Evolutionary conservation across 2,113 vertebrate species (phyloP).

Genomic region (Meles meles): DNA sequence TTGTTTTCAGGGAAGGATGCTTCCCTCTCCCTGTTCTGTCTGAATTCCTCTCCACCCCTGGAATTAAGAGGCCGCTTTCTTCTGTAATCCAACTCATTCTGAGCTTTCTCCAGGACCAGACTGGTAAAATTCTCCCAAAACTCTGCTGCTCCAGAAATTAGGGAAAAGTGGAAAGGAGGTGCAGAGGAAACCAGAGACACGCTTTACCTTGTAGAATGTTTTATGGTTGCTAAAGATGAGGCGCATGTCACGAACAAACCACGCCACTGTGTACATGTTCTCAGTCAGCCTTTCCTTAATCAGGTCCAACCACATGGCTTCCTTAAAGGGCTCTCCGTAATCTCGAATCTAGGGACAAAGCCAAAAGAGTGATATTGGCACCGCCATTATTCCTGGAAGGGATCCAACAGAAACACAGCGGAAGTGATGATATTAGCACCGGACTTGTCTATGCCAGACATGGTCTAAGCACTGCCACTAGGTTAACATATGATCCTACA

Average conservation of each 20-base stretch:
- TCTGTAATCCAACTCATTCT: background rate
- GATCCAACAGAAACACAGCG: background rate
- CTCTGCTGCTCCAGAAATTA: background rate
- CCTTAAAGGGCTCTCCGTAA: background rate
- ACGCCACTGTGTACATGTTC: background rate
- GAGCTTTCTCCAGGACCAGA: background rate
- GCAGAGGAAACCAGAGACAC: background rate
- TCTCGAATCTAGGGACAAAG: background rate
- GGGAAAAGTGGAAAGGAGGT: background rate
- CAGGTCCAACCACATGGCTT: constrained; percentile 44
- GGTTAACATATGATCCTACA: background rate
- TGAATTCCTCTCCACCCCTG: background rate
- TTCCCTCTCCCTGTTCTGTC: background rate
- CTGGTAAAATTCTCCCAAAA: background rate
- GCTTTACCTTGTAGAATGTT: constrained; percentile 34
- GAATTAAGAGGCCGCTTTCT: background rate
- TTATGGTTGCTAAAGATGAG: constrained; percentile 34
- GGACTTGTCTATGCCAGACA: background rate
- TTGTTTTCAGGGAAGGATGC: background rate
- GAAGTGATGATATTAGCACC: background rate
- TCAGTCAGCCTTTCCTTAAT: constrained; percentile 11
- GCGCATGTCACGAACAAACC: constrained; percentile 7
- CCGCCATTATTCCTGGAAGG: background rate
- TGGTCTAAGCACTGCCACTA: background rate
- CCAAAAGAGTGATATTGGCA: background rate